phyloP scores from a whole-genome alignment of 30 jellyfish, hydroid and myxozoan species.

The Turritopsis dohrnii region DNA sequence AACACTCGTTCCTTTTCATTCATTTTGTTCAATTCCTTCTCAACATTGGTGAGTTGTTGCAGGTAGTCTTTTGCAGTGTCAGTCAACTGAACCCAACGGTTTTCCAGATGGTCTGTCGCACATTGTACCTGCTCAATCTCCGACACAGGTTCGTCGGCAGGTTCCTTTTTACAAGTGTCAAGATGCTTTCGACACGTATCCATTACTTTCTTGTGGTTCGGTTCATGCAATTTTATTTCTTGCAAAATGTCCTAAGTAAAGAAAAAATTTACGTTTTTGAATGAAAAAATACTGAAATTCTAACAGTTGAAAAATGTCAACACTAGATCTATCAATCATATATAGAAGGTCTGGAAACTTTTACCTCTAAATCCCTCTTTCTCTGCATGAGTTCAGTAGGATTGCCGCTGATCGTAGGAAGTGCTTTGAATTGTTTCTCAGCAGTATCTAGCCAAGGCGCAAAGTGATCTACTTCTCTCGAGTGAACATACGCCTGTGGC shows the following conservation, averaged over 20 bases:
- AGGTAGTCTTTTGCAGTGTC: conserved; percentile 47
- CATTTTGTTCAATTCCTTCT: conserved; percentile 41
- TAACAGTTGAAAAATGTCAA: too few relatives aligned
- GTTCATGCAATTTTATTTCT: conserved; percentile 49
- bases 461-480: conserved; percentile 51
- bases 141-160: conserved; percentile 61
- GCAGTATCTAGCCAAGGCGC: conserved; percentile 59
- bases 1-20: conserved; percentile 55
- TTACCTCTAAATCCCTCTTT: conserved; percentile 61
- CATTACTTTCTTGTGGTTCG: conserved; percentile 44
- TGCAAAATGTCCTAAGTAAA: conserved; percentile 51
- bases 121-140: conserved; percentile 65
- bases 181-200: conserved; percentile 39
- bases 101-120: conserved; percentile 44
- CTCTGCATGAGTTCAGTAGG: conserved; percentile 57
- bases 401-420: conserved; percentile 50
- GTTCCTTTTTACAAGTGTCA: conserved; percentile 54
- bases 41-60: conserved; percentile 57
- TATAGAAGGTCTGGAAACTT: background rate
- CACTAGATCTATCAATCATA: background rate
- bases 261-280: background rate
- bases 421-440: conserved; percentile 47
- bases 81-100: conserved; percentile 44
- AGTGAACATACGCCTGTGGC: conserved; percentile 42
- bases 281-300: too few relatives aligned